These are phyloP conservation scores for Steinernema scapterisci DNA, from an alignment of 2,888 invertebrate genomes.

Conservation along the genomic window DNA sequence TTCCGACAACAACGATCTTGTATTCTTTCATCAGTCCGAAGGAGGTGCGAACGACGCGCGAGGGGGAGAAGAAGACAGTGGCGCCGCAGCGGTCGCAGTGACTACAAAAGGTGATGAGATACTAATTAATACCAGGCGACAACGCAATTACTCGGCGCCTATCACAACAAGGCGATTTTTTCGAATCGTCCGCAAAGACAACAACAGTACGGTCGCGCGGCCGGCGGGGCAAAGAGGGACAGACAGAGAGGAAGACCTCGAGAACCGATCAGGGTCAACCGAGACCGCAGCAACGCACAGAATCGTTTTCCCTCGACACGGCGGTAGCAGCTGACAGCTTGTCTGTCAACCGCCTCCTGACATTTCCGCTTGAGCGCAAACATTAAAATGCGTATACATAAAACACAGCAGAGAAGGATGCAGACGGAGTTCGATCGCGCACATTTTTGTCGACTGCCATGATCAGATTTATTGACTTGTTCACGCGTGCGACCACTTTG, in stretches of 20 bases:
- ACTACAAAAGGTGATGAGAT: constrained; percentile 20
- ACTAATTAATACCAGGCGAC: constrained; percentile 1
- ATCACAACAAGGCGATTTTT: constrained; percentile 24
- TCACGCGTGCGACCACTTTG: no score
- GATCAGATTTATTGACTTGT: background rate
- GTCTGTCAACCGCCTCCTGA: constrained; percentile 30
- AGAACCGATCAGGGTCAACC: constrained; percentile 16
- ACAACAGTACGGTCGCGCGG: constrained; percentile 19
- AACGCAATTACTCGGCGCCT: constrained; percentile 15
- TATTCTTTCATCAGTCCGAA: constrained; percentile 89
- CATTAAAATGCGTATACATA: background rate
- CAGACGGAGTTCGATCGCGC: background rate
- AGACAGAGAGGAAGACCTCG: background rate
- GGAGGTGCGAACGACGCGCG: no score
- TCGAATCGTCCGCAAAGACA: constrained; percentile 3
- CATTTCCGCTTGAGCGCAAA: background rate
- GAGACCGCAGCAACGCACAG: constrained; percentile 7
- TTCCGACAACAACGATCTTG: constrained; percentile 97
- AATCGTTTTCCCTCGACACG: background rate
- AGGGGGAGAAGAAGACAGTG: background rate
- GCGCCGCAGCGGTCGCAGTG: background rate
- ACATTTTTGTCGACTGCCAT: background rate
- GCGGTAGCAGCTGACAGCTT: constrained; percentile 31
- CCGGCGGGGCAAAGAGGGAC: background rate
- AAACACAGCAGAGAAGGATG: background rate